These are phyloP conservation scores for Pelosia muscerda DNA, from an alignment of 2,888 invertebrate genomes.

Conservation along the genomic window DNA sequence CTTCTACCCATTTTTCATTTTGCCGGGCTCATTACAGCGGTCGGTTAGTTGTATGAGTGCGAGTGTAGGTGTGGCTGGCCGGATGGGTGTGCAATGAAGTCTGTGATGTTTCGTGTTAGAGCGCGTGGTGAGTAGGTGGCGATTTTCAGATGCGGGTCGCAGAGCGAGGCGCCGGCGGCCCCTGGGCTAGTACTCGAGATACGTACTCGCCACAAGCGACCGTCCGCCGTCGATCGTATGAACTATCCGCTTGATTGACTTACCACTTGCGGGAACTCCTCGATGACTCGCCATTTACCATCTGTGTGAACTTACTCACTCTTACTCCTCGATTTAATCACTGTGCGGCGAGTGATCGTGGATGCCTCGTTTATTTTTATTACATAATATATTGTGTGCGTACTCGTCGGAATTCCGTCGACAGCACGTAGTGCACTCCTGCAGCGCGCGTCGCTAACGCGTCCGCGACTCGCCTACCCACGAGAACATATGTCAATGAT, in stretches of 20 bases:
- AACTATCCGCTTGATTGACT: conserved; percentile 50
- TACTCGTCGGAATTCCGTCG: conserved; percentile 13
- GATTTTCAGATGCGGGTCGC: conserved; percentile 53
- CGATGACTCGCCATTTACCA: conserved; percentile 21
- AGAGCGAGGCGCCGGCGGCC: conserved; percentile 41
- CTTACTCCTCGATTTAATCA: background rate
- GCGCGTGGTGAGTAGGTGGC: conserved; percentile 57
- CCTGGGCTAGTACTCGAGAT: conserved; percentile 26
- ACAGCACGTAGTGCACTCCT: conserved; percentile 21
- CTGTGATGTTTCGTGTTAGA: conserved; percentile 29
- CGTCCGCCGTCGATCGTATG: conserved; percentile 48
- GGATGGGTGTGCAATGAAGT: conserved; percentile 8
- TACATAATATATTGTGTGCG: conserved; percentile 20
- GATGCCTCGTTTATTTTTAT: background rate
- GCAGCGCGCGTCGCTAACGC: conserved; percentile 15
- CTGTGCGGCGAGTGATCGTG: conserved; percentile 7
- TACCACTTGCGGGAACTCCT: conserved; percentile 20
- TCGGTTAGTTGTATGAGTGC: background rate
- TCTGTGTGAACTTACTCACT: background rate
- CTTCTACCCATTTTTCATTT: background rate
- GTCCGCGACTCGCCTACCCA: conserved; percentile 11
- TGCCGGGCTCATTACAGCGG: background rate
- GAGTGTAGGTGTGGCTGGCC: background rate
- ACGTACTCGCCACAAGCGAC: conserved; percentile 39
- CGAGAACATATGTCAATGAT: background rate